Evolutionary conservation across 2,797 vertebrate genomes (phyloP).

Genomic region (Brachyalestes nurse): DNA sequence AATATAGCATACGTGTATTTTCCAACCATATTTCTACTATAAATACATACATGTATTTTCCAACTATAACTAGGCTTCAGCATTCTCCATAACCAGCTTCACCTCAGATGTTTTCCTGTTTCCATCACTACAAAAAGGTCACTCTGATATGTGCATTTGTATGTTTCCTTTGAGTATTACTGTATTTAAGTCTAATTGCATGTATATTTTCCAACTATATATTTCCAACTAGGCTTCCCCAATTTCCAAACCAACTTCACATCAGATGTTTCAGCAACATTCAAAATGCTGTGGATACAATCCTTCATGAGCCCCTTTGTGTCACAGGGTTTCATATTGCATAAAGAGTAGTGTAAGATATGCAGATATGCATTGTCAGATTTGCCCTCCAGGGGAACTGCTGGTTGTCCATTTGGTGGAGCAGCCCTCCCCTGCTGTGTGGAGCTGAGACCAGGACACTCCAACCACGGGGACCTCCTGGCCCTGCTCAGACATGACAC

Average conservation of each 20-base stretch:
- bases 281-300: conserved; percentile 21
- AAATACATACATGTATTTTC: too few relatives aligned
- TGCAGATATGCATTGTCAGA: conserved; percentile 74
- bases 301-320: conserved; percentile 41
- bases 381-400: conserved; percentile 79
- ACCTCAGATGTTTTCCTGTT: too few relatives aligned
- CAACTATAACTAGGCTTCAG: too few relatives aligned
- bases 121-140: neutral
- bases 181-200: neutral
- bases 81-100: too few relatives aligned
- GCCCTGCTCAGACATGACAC: conserved; percentile 83
- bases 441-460: conserved; percentile 78
- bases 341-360: conserved; percentile 64
- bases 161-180: neutral
- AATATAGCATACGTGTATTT: too few relatives aligned
- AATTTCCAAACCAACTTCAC: neutral
- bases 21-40: too few relatives aligned
- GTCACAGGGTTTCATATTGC: conserved; percentile 56
- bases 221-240: neutral
- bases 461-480: conserved; percentile 73
- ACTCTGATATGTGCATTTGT: neutral
- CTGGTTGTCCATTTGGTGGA: conserved; percentile 76
- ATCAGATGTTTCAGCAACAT: conserved; percentile 17
- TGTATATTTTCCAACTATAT: neutral
- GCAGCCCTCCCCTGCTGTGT: conserved; percentile 75